These are phyloP conservation scores for Eupithecia vulgata DNA, from an alignment of 2,888 invertebrate genomes.

Conservation along the genomic window DNA sequence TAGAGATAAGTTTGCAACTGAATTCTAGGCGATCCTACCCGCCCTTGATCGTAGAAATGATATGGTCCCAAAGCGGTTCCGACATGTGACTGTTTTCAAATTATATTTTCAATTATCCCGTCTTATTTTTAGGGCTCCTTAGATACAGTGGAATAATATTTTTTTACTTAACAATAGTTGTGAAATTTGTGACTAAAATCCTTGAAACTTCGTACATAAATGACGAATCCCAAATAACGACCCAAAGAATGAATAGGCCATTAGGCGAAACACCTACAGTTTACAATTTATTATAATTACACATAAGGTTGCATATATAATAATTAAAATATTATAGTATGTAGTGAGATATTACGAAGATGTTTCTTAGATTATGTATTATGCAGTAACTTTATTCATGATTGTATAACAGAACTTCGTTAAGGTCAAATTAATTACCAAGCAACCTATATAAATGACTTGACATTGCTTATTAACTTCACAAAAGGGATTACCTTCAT, in stretches of 20 bases:
- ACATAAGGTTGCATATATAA: conserved; percentile 4
- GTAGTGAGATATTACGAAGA: conserved; percentile 6
- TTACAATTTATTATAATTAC: conserved; percentile 6
- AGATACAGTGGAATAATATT: not conserved
- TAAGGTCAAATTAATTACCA: not conserved
- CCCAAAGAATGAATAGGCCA: conserved; percentile 3
- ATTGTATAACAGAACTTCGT: conserved; percentile 1
- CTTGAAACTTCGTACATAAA: conserved; percentile 5
- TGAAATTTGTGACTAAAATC: not conserved
- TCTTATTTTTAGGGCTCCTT: conserved; percentile 18
- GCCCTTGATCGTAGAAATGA: not conserved
- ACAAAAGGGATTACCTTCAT: conserved; percentile 10
- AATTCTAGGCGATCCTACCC: not conserved
- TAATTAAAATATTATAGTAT: conserved; percentile 1
- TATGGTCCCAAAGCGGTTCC: not conserved
- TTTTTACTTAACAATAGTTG: not conserved
- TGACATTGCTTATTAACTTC: not conserved
- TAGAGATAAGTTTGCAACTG: not conserved
- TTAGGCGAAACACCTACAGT: not conserved
- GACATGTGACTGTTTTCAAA: conserved; percentile 45
- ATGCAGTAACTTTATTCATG: conserved; percentile 8
- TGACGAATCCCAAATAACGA: conserved; percentile 1
- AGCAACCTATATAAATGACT: not conserved
- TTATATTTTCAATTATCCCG: conserved; percentile 35
- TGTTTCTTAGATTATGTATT: conserved; percentile 6